Evolutionary conservation across 2,113 vertebrate species (phyloP).

Genomic region (Bos taurus): ARS-UCD2.0 NC_037342.1:15982501-15983000

Average conservation of each 20-base stretch:
- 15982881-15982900: constrained; percentile 83
- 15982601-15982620: neutral
- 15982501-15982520: neutral
- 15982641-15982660: neutral
- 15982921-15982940: constrained; percentile 90
- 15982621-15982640: neutral
- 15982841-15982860: constrained; percentile 79
- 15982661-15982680: neutral
- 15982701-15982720: constrained; percentile 87
- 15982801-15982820: constrained; percentile 81
- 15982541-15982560: neutral
- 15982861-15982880: constrained; percentile 88
- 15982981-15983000: constrained; percentile 86
- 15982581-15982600: neutral
- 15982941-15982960: constrained; percentile 91
- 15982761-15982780: constrained; percentile 88
- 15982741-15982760: constrained; percentile 75
- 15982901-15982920: constrained; percentile 94
- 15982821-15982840: constrained; percentile 89
- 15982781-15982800: constrained; percentile 88
- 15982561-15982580: neutral
- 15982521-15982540: neutral
- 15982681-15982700: constrained; percentile 57
- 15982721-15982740: constrained; percentile 75
- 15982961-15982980: constrained; percentile 90